phyloP scores from a whole-genome alignment of 2,888 invertebrate genomes.

The Phortica okadai region DNA sequence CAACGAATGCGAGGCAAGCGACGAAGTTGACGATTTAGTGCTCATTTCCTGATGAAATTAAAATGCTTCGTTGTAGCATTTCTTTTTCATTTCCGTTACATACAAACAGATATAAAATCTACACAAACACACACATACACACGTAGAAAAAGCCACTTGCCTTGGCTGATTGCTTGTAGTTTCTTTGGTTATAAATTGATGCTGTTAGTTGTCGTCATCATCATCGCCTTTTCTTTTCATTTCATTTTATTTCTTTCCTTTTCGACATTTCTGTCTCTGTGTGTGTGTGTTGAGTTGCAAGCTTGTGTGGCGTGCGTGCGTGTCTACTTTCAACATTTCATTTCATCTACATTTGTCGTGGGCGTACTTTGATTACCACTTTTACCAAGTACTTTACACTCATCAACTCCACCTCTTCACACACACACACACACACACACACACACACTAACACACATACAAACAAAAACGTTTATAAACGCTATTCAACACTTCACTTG shows the following conservation, averaged over 20 bases:
- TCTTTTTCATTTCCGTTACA: background rate
- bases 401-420: background rate
- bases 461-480: background rate
- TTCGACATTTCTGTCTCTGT: background rate
- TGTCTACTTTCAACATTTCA: background rate
- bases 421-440: slow-evolving; percentile 15
- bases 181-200: slow-evolving; percentile 19
- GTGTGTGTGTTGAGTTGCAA: background rate
- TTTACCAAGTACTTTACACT: background rate
- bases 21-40: slow-evolving; percentile 34
- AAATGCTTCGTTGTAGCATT: slow-evolving; percentile 48
- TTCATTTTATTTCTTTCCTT: background rate
- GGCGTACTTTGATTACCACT: slow-evolving; percentile 22
- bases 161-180: slow-evolving; percentile 20
- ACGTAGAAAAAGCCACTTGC: background rate
- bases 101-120: background rate
- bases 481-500: background rate
- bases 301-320: background rate
- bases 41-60: slow-evolving; percentile 59
- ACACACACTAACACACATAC: background rate
- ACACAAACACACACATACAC: background rate
- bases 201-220: slow-evolving; percentile 14
- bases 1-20: slow-evolving; percentile 33
- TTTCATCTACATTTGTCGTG: background rate
- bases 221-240: background rate